A percentile compares a stretch with the other conserved stretches of the same genome.
phyloP scores from a whole-genome alignment of 2,797 vertebrate genomes.

The Pseudochromis fuscus region DNA sequence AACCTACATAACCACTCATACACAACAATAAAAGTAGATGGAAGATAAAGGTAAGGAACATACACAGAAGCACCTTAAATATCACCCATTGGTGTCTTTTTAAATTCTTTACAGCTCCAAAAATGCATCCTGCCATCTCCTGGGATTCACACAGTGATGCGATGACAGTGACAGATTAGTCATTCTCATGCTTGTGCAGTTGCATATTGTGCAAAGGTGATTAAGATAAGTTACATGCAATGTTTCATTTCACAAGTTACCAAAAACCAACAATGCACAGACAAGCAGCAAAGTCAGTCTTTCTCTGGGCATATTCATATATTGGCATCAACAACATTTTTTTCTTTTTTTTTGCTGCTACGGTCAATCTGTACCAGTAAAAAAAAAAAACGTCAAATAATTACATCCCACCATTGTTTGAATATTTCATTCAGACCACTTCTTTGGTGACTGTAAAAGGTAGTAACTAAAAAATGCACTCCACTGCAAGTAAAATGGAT shows the following conservation, averaged over 20 bases:
- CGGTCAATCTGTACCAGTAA: too few relatives aligned
- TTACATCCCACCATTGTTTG: slow-evolving; percentile 8
- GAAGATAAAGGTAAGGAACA: too few relatives aligned
- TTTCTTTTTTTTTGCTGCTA: not conserved
- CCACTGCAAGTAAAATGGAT: slow-evolving; percentile 49
- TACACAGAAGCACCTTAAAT: not conserved
- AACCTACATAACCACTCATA: slow-evolving; percentile 1
- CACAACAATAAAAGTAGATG: slow-evolving; percentile 1
- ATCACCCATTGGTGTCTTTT: not conserved
- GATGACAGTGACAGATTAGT: not conserved
- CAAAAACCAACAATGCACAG: not conserved
- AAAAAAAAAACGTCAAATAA: not conserved
- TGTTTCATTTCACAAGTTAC: not conserved
- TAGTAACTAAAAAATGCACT: slow-evolving; percentile 48
- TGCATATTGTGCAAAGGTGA: not conserved
- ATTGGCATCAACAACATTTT: too few relatives aligned
- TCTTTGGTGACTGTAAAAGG: slow-evolving; percentile 21
- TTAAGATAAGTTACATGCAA: not conserved
- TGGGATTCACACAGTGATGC: not conserved
- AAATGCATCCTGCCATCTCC: not conserved
- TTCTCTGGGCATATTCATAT: too few relatives aligned
- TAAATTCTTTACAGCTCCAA: not conserved
- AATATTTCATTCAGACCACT: slow-evolving; percentile 43
- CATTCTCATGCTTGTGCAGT: not conserved
- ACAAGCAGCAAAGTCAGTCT: not conserved